Evolutionary conservation across 2,113 vertebrate genomes (phyloP).

Genomic region (Cyphomyrus plagiostoma): DNA sequence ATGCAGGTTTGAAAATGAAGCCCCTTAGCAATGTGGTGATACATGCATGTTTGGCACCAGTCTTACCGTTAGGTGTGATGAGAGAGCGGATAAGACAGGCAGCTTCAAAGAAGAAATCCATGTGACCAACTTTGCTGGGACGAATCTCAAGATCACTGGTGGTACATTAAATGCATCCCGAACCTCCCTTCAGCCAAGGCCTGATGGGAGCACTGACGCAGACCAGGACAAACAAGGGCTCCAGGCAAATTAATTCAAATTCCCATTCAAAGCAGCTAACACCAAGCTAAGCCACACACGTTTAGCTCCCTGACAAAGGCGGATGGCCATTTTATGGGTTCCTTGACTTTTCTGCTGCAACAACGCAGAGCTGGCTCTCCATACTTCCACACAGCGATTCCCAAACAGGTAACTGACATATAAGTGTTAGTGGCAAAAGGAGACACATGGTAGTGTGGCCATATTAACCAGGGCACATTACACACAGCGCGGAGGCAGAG

Average conservation of each 20-base stretch:
- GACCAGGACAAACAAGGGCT: not conserved
- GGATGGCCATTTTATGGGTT: not conserved
- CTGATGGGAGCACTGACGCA: conserved; percentile 1
- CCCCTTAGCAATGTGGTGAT: not conserved
- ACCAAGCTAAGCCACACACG: not conserved
- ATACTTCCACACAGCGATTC: not conserved
- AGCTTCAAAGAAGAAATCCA: conserved; percentile 56
- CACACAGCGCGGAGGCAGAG: not conserved
- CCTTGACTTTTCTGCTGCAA: not conserved
- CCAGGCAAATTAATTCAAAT: conserved; percentile 37
- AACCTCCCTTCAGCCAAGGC: conserved; percentile 21
- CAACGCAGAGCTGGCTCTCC: not conserved
- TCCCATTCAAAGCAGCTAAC: conserved; percentile 20
- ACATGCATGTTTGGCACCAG: not conserved
- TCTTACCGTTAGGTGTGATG: conserved; percentile 41
- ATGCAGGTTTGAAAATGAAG: not conserved
- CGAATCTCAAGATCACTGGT: not conserved
- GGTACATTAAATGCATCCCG: not conserved
- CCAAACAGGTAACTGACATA: not conserved
- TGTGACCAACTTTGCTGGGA: conserved; percentile 23
- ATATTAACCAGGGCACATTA: not conserved
- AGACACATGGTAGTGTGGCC: not conserved
- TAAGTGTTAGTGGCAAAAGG: not conserved
- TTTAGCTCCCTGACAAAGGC: not conserved
- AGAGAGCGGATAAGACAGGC: conserved; percentile 46